Conservation (phyloP, 2,888 invertebrate genomes). For the Chrysotoxum bicinctum region DNA sequence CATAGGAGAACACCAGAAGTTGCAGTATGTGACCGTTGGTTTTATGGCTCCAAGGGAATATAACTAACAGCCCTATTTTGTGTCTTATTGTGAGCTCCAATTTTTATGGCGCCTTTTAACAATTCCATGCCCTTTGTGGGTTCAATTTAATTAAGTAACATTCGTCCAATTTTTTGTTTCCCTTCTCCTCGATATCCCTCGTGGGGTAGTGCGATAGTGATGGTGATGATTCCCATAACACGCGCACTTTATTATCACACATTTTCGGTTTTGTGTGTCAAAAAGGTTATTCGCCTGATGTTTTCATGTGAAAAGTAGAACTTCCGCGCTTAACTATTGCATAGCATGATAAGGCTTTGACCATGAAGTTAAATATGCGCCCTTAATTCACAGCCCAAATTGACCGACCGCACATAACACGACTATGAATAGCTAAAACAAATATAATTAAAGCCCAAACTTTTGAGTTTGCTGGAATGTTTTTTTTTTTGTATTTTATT, state of each 20-base stretch:
- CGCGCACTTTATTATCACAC: constrained; percentile 39
- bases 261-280: constrained; percentile 11
- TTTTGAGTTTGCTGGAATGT: constrained; percentile 20
- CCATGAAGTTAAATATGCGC: constrained; percentile 19
- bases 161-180: constrained; percentile 4
- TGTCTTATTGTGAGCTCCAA: constrained; percentile 24
- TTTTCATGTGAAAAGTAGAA: neutral
- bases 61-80: constrained; percentile 23
- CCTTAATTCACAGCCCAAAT: constrained; percentile 27
- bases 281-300: constrained; percentile 11
- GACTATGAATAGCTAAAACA: constrained; percentile 45
- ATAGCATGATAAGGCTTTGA: constrained; percentile 13
- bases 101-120: constrained; percentile 38
- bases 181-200: neutral
- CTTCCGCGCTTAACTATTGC: constrained; percentile 16
- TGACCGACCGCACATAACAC: constrained; percentile 31
- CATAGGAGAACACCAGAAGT: neutral
- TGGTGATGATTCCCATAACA: constrained; percentile 37
- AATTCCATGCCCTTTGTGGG: constrained; percentile 34
- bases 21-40: constrained; percentile 37
- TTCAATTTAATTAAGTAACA: constrained; percentile 61
- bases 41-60: constrained; percentile 33
- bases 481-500: neutral
- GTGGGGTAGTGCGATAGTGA: neutral
- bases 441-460: constrained; percentile 31